These are phyloP conservation scores for Pollachius pollachius DNA, from an alignment of 2,113 vertebrate genomes.

Conservation along the genomic window DNA sequence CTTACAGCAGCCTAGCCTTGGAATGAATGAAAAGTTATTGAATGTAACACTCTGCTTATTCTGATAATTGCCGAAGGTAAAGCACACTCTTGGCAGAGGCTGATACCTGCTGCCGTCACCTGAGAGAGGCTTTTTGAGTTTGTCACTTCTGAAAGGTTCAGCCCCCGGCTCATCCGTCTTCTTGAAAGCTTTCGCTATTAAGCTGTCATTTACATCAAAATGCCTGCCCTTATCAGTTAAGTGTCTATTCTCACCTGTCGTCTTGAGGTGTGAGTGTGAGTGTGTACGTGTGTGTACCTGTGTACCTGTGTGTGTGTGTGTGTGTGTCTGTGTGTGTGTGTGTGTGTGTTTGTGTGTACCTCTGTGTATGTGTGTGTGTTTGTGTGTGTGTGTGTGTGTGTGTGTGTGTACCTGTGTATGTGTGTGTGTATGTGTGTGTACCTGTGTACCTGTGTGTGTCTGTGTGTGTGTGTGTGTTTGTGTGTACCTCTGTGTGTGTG, in stretches of 20 bases:
- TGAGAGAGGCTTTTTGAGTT: slow-evolving; percentile 3
- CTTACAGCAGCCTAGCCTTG: too few relatives aligned
- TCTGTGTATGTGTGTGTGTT: slow-evolving; percentile 16
- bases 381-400: slow-evolving; percentile 13
- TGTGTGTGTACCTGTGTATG: not conserved
- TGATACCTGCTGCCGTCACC: slow-evolving; percentile 1
- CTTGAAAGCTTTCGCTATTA: slow-evolving; percentile 32
- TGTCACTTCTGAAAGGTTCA: slow-evolving; percentile 23
- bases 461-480: too few relatives aligned
- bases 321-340: slow-evolving; percentile 20
- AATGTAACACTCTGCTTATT: too few relatives aligned
- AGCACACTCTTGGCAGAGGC: too few relatives aligned
- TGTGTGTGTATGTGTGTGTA: too few relatives aligned
- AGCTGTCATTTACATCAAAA: slow-evolving; percentile 39
- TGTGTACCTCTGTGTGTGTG: too few relatives aligned
- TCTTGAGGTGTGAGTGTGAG: slow-evolving; percentile 36
- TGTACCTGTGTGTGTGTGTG: not conserved
- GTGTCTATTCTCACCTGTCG: slow-evolving; percentile 36
- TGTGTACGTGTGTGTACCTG: slow-evolving; percentile 1
- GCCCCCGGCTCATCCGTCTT: slow-evolving; percentile 34
- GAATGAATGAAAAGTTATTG: too few relatives aligned
- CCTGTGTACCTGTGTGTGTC: too few relatives aligned
- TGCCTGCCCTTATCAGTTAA: slow-evolving; percentile 36
- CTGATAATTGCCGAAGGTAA: too few relatives aligned
- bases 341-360: not conserved